A percentile compares a stretch with the other conserved stretches of the same genome.
Evolutionary conservation across 2,797 vertebrate species (phyloP).

Genomic region (Eospalax fontanierii): DNA sequence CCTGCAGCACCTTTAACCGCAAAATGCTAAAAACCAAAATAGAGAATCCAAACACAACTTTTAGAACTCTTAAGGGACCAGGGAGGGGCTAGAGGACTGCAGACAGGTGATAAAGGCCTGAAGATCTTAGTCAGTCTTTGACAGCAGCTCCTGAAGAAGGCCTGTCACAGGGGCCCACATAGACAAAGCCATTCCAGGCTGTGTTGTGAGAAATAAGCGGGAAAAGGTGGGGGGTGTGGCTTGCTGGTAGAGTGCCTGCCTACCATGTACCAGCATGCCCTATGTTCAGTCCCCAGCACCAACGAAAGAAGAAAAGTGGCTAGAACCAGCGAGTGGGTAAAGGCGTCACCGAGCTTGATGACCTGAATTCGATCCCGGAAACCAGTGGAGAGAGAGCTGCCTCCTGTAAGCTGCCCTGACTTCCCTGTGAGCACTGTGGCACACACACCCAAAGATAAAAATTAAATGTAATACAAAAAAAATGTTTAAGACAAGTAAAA

Average conservation of each 20-base stretch:
- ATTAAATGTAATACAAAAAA: not conserved
- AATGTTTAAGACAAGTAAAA: not conserved
- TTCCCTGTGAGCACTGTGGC: not conserved
- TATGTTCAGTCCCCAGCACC: not conserved
- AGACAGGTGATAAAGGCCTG: not conserved
- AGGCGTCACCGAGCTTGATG: not conserved
- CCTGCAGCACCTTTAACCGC: conserved; percentile 27
- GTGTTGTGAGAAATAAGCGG: not conserved
- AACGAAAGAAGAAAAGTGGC: not conserved
- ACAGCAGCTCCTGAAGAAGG: not conserved
- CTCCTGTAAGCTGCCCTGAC: not conserved
- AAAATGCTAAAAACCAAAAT: conserved; percentile 24
- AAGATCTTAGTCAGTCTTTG: not conserved
- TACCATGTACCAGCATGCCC: not conserved
- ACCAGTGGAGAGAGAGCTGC: not conserved
- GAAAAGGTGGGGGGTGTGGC: not conserved
- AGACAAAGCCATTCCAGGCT: not conserved
- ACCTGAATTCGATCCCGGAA: not conserved
- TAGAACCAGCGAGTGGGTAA: not conserved
- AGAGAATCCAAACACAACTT: not conserved
- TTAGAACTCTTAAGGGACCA: not conserved
- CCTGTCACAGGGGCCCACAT: not conserved
- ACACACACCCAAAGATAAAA: not conserved
- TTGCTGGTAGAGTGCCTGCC: not conserved
- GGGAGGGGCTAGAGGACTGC: not conserved